phyloP scores from a whole-genome alignment of 2,888 invertebrate species.

The Lagria hirta region DNA sequence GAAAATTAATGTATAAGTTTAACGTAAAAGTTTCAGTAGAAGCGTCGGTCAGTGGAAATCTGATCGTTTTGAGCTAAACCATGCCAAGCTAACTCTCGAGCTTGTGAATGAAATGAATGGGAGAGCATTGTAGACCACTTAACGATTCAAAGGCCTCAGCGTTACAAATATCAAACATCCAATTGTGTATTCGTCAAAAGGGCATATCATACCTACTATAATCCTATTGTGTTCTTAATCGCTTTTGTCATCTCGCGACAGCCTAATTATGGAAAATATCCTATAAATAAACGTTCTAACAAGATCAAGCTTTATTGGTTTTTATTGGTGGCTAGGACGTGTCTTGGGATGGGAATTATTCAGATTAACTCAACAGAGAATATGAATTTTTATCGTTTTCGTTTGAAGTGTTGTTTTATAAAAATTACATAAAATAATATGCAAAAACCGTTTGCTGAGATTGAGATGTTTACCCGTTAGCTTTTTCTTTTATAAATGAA shows the following conservation, averaged over 20 bases:
- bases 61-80: too few relatives aligned
- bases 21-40: constrained; percentile 20
- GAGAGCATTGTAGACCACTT: constrained; percentile 46
- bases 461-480: too few relatives aligned
- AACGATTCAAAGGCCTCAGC: constrained; percentile 42
- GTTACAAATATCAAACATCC: constrained; percentile 47
- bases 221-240: constrained; percentile 46
- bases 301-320: constrained; percentile 17
- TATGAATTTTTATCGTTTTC: too few relatives aligned
- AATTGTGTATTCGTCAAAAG: constrained; percentile 46
- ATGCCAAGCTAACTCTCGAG: constrained; percentile 23
- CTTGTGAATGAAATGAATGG: constrained; percentile 34
- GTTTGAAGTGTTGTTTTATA: too few relatives aligned
- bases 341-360: too few relatives aligned
- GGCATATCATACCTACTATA: constrained; percentile 44
- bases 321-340: constrained; percentile 14
- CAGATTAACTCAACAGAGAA: too few relatives aligned
- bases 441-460: too few relatives aligned
- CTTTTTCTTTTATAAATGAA: too few relatives aligned
- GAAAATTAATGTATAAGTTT: too few relatives aligned
- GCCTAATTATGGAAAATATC: constrained; percentile 45
- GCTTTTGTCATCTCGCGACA: constrained; percentile 41
- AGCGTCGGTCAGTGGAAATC: constrained; percentile 19
- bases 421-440: too few relatives aligned
- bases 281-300: constrained; percentile 37